A percentile compares a stretch with the other conserved stretches of the same genome.
Evolutionary conservation across 2,113 vertebrate species (phyloP).

Genomic region (Chaetops frenatus): DNA sequence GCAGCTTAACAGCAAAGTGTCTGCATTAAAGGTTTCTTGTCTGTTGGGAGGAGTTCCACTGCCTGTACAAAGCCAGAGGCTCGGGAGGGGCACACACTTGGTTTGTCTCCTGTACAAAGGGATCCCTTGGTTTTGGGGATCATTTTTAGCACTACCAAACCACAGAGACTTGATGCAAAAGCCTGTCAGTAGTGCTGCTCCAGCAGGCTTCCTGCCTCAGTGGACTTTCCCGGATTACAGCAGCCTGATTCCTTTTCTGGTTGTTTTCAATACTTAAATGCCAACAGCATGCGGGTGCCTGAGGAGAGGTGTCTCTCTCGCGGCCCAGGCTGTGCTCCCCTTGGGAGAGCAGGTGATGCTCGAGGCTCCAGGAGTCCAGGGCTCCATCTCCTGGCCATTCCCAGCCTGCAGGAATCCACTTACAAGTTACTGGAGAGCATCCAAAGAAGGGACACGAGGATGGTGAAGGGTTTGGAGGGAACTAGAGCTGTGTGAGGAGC

Average conservation of each 20-base stretch:
- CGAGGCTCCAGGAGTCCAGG: background rate
- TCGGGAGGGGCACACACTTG: background rate
- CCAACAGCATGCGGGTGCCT: background rate
- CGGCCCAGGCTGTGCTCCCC: background rate
- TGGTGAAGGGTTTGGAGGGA: background rate
- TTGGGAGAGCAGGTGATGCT: background rate
- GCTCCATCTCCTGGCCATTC: background rate
- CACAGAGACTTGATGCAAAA: background rate
- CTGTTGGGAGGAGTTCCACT: background rate
- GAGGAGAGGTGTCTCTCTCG: background rate
- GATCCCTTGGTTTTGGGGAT: background rate
- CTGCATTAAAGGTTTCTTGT: background rate
- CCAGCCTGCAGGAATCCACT: background rate
- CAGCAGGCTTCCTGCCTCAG: background rate
- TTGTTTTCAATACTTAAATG: background rate
- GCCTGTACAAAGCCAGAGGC: background rate
- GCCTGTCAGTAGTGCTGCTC: rapidly evolving
- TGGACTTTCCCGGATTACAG: background rate
- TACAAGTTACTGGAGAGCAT: background rate
- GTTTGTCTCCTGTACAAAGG: background rate
- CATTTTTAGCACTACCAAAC: background rate
- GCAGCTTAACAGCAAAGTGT: background rate
- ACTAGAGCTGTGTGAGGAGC: background rate
- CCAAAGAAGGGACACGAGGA: background rate
- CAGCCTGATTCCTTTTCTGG: background rate